Conservation (phyloP, 2,888 invertebrate species). For the Mesoligia furuncula region DNA sequence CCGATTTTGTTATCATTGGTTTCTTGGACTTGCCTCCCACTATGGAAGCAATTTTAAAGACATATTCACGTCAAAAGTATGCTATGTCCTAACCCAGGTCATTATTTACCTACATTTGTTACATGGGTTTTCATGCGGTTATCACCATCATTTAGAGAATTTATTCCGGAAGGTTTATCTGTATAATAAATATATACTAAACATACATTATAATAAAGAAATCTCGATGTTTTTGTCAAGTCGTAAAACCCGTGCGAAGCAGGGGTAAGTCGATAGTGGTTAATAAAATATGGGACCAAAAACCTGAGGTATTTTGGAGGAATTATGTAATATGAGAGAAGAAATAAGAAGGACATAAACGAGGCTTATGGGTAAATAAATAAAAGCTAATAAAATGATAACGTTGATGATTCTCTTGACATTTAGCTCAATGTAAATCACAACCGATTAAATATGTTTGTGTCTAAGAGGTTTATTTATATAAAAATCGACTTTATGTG, state of each 20-base stretch:
- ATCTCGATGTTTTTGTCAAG: neutral
- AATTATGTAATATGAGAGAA: neutral
- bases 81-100: neutral
- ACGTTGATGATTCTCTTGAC: conserved; percentile 29
- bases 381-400: conserved; percentile 16
- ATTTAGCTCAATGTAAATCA: conserved; percentile 43
- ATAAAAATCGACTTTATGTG: neutral
- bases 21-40: no score
- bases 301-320: neutral
- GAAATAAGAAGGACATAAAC: neutral
- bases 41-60: no score
- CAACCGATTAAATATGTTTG: conserved; percentile 20
- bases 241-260: neutral
- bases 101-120: no score
- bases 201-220: no score
- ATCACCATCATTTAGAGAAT: neutral
- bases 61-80: no score
- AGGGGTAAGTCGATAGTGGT: neutral
- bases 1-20: no score
- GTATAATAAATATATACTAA: neutral
- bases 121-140: neutral
- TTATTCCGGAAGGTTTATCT: neutral
- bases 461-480: conserved; percentile 4
- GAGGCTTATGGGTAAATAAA: conserved; percentile 5
- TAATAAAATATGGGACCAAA: conserved; percentile 5